Conservation (phyloP, 2,113 vertebrate genomes). For the Craseonycteris thonglongyai region DNA sequence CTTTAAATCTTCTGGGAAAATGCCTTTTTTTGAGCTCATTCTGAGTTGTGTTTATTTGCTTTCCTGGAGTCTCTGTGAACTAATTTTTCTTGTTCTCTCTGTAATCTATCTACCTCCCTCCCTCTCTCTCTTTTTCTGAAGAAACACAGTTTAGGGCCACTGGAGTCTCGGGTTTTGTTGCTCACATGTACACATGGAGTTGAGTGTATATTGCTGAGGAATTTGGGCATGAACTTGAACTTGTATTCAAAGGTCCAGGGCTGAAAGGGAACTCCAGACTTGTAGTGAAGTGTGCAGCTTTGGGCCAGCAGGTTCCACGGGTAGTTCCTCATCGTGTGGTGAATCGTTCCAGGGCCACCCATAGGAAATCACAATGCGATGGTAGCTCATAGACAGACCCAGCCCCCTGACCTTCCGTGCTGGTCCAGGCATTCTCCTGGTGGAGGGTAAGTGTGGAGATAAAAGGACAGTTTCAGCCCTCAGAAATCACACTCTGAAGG, state of each 20-base stretch:
- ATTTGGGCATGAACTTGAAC: not conserved
- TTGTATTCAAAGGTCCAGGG: not conserved
- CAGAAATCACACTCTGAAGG: not conserved
- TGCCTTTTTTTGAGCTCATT: not conserved
- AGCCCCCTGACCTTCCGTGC: not conserved
- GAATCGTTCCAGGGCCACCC: not conserved
- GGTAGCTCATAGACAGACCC: not conserved
- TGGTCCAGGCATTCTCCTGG: not conserved
- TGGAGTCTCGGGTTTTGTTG: not conserved
- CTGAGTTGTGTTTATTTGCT: not conserved
- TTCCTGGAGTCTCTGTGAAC: not conserved
- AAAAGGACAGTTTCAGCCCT: not conserved
- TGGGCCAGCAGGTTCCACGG: not conserved
- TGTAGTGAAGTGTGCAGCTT: not conserved
- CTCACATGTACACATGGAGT: not conserved
- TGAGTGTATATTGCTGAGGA: not conserved
- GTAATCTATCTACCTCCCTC: not conserved
- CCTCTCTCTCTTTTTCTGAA: not conserved
- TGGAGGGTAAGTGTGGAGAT: not conserved
- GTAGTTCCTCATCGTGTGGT: not conserved
- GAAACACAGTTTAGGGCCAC: not conserved
- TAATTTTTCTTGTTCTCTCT: not conserved
- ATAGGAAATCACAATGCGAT: not conserved
- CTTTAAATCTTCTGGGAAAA: not conserved
- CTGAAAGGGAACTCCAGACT: not conserved